These are phyloP conservation scores for Cliona cf. orientalis DNA, from an alignment of 37 sponge, comb jelly and placozoan species.

Conservation along the genomic window DNA sequence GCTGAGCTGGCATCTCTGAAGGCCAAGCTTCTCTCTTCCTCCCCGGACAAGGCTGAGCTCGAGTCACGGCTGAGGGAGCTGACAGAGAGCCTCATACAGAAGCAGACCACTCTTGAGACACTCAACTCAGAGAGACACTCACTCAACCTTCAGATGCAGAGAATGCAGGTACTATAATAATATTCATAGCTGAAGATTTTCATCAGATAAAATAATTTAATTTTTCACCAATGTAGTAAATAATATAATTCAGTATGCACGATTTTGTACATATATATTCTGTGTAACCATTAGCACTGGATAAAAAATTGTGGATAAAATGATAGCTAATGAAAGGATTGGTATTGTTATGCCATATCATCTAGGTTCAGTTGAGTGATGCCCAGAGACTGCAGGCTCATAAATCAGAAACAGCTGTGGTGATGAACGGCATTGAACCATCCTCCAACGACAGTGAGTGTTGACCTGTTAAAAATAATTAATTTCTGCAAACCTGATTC, in stretches of 20 bases:
- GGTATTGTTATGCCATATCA: too few species aligned
- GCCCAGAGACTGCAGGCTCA: not conserved
- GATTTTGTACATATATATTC: not conserved
- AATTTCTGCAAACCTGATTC: too few species aligned
- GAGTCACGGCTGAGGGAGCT: slow-evolving; percentile 72
- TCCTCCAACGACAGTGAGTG: not conserved
- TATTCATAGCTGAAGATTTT: not conserved
- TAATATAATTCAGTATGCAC: too few species aligned
- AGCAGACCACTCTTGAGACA: slow-evolving; percentile 88
- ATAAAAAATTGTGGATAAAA: too few species aligned
- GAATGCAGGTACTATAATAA: slow-evolving; percentile 35
- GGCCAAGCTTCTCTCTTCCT: slow-evolving; percentile 14
- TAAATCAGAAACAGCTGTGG: not conserved
- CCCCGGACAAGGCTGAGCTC: slow-evolving; percentile 42
- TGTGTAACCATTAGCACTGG: not conserved
- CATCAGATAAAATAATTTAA: not conserved
- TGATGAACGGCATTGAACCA: slow-evolving; percentile 15
- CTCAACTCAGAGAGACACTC: slow-evolving; percentile 77
- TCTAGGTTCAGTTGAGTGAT: not conserved
- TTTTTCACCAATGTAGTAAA: not conserved
- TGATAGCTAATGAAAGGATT: too few species aligned
- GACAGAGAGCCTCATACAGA: slow-evolving; percentile 84
- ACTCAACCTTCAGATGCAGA: slow-evolving; percentile 76
- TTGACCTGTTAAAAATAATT: too few species aligned
- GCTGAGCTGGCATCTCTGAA: slow-evolving; percentile 18